These are phyloP conservation scores for Oedothorax gibbosus DNA, from an alignment of 1,140 invertebrate species.

Conservation along the genomic window DNA sequence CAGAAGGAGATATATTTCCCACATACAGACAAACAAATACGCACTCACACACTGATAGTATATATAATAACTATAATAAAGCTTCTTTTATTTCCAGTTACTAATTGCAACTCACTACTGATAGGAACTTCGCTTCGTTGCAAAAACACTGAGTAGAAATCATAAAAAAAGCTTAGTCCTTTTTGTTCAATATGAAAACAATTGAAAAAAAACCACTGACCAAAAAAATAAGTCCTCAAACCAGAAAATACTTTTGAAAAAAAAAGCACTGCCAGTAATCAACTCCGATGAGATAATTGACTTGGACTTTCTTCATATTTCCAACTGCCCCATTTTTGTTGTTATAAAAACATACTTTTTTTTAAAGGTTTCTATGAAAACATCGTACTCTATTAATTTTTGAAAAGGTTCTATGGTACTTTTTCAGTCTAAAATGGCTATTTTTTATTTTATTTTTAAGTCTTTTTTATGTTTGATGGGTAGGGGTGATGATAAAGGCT, in stretches of 20 bases:
- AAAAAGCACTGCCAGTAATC: constrained; percentile 12
- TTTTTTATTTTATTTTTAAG: constrained; percentile 11
- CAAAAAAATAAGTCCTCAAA: too few species aligned
- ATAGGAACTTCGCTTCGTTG: constrained; percentile 3
- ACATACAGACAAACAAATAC: too few species aligned
- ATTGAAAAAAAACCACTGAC: too few species aligned
- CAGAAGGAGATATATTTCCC: too few species aligned
- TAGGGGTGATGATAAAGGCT: too few species aligned
- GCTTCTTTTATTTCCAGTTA: too few species aligned
- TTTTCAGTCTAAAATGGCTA: constrained; percentile 27
- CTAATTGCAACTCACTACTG: too few species aligned
- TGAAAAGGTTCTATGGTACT: constrained; percentile 13
- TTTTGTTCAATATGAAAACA: neutral
- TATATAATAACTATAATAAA: too few species aligned
- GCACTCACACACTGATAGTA: too few species aligned
- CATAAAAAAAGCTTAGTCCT: neutral
- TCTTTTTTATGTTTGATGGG: neutral
- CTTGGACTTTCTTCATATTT: constrained; percentile 26
- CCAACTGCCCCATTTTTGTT: constrained; percentile 8
- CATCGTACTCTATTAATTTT: constrained; percentile 43
- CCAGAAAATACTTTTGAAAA: too few species aligned
- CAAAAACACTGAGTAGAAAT: neutral
- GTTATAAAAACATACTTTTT: constrained; percentile 1
- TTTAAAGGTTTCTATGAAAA: neutral
- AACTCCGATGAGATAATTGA: constrained; percentile 38